phyloP scores from a whole-genome alignment of 2,113 vertebrate genomes.

The Leucoraja erinaceus region DNA sequence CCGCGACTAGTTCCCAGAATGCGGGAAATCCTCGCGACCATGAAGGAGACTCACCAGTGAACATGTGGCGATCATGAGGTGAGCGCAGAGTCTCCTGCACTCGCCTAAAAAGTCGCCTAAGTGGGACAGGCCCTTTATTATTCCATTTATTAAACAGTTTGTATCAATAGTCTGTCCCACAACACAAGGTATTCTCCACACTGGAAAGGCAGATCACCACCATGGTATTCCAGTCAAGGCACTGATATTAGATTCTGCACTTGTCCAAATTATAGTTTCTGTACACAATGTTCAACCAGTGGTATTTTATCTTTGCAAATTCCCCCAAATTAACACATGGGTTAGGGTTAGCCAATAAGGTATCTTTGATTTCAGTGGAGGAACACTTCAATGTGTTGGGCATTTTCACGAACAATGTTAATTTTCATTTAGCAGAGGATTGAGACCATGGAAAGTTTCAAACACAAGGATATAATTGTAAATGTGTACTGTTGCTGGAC shows the following conservation, averaged over 20 bases:
- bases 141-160: background rate
- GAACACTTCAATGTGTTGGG: background rate
- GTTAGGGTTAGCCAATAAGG: background rate
- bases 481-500: background rate
- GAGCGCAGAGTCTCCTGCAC: too few species aligned
- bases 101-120: too few species aligned
- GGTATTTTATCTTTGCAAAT: background rate
- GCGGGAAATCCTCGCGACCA: too few species aligned
- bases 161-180: background rate
- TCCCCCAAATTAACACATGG: background rate
- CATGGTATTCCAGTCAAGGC: background rate
- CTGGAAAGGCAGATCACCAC: background rate
- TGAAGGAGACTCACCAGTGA: too few species aligned
- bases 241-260: background rate
- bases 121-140: too few species aligned
- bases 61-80: too few species aligned
- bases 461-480: background rate
- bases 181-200: background rate
- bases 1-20: too few species aligned
- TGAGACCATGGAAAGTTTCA: background rate
- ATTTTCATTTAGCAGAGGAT: too few species aligned
- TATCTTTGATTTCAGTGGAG: background rate
- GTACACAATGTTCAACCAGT: background rate
- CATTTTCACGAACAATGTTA: background rate
- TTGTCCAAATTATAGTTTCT: background rate